Base-by-base conservation (phyloP, 1,140 invertebrate species). In the Leptopilina boulardi region DNA sequence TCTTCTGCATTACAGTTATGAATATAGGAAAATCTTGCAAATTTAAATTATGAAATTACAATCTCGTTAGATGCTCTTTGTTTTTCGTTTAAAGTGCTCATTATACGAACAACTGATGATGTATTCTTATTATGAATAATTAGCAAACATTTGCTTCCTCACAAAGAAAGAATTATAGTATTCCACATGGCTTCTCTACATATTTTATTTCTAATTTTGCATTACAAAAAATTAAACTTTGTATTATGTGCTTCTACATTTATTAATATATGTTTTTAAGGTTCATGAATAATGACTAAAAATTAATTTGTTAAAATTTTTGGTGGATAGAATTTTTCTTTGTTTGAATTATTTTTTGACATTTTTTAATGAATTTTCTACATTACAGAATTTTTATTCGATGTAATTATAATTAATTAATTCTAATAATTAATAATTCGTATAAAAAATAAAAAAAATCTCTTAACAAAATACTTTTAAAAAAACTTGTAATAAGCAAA, bases 41-140 rank as follows among this genome's bases (percentile, higher is more conserved):
- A 51, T 51, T 51, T n/a, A 51, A 51, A 51, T 38, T 18, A 51
- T 18, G 13, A 18, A 51, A 51, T 8, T 51, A 8, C 5, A 51
- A 15, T n/a, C 15, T 44, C 5, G 47, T 51, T 51, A 18, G n/a
- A 18, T 18, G 11, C 15, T 44, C 42, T 51, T 51, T 18, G 47
- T 51, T 51, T 51, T 18, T 51, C 18, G 47, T 51, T 51, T 51
- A 51, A 51, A 51, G 15, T n/a, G 47, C 47, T 51, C 47, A 51
- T 51, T 51, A 18, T 18, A 51, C 47, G 15, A n/a, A 18, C n/a
- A 51, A 51, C 47, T 51, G n/a, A 51, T 18, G 18, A 18, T 51
- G 47, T n/a, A 51, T 51, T 18, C n/a, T 51, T 18, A 18, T 51
- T 51, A 51, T 2, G 47, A 51, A 51, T 51, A 51, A 51, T 51